These are phyloP conservation scores for Naso thynnoides DNA, from an alignment of 2,797 vertebrate genomes.

Conservation along the genomic window DNA sequence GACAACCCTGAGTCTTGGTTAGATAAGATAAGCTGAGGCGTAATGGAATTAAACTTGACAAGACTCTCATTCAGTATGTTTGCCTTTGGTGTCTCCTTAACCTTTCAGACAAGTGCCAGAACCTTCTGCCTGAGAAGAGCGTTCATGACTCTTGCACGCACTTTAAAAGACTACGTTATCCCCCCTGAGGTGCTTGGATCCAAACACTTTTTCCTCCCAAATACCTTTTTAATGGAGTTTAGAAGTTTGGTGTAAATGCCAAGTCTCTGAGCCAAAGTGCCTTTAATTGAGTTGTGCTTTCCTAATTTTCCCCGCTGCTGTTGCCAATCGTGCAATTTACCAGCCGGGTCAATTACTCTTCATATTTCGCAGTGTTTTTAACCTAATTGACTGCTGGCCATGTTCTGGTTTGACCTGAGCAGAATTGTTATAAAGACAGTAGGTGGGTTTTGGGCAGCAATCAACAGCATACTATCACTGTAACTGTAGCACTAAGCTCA, in stretches of 20 bases:
- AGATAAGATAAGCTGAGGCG: slow-evolving; percentile 82
- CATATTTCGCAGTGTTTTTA: slow-evolving; percentile 79
- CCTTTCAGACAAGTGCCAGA: slow-evolving; percentile 79
- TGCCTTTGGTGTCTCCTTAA: slow-evolving; percentile 86
- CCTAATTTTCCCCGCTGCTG: slow-evolving; percentile 79
- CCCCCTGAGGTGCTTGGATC: slow-evolving; percentile 76
- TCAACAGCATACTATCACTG: slow-evolving; percentile 17
- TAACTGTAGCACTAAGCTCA: slow-evolving; percentile 16
- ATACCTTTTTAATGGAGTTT: slow-evolving; percentile 88
- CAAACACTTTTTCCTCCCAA: slow-evolving; percentile 81
- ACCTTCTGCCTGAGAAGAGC: slow-evolving; percentile 73
- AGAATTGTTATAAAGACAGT: slow-evolving; percentile 67
- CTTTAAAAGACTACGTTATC: slow-evolving; percentile 76
- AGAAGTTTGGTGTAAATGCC: slow-evolving; percentile 87
- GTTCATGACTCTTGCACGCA: slow-evolving; percentile 75
- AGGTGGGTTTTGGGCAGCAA: slow-evolving; percentile 25
- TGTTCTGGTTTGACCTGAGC: slow-evolving; percentile 68
- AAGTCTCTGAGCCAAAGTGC: slow-evolving; percentile 84
- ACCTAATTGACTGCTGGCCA: slow-evolving; percentile 75
- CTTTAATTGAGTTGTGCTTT: slow-evolving; percentile 87
- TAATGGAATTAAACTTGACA: slow-evolving; percentile 84
- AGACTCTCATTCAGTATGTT: slow-evolving; percentile 79
- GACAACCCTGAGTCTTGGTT: slow-evolving; percentile 77
- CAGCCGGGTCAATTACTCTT: slow-evolving; percentile 83
- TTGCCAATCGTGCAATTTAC: slow-evolving; percentile 85